Base-by-base conservation (phyloP, 2,888 invertebrate genomes). In the Selenia dentaria region DNA sequence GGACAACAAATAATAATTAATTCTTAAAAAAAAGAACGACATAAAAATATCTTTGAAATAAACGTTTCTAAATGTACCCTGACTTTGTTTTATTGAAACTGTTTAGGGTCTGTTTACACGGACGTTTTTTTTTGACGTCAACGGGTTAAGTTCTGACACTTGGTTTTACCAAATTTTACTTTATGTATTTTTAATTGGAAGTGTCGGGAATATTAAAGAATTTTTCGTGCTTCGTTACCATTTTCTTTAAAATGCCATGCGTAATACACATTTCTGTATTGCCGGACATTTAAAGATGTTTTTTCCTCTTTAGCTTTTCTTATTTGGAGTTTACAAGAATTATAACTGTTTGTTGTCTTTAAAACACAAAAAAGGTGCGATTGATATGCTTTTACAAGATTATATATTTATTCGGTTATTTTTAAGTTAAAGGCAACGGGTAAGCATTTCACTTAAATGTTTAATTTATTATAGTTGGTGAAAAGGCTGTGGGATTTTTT, bases 371-470 rank as follows among this genome's bases (percentile, higher is more conserved):
- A 39, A 45, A 27, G 35, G 40, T 45, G 57, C 57, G 36, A 42
- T 28, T 25, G 22, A 24, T 14, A 33, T 24, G 34, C 38, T 42
- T 43, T 51, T 37, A 24, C 37, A 28, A 44, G 37, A 53, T 54
- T 33, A 34, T 37, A 45, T 47, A 51, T 52, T 49, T 57, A 54
- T 57, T 54, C 57, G 22, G 27, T 51, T 38, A 37, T 49, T 40
- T 41, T 54, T 54, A 55, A 51, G 36, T 53, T 59, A 59, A 64
- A 68, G 71, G 74, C 76, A 61, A 70, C 71, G 75, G 77, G 77
- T 74, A 71, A 63, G 78, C 76, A 74, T 77, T 78, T 74, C 67
- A 64, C 45, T 57, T 59, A 57, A 60, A 45, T 59, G 52, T 61
- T 59, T 62, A 46, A 52, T 59, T 57, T 60, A 34, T 50, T 60